Evolutionary conservation across 2,888 invertebrate genomes (phyloP), one percentile per base, ranked within the genome.

Genomic region (Cantharis rustica): DNA sequence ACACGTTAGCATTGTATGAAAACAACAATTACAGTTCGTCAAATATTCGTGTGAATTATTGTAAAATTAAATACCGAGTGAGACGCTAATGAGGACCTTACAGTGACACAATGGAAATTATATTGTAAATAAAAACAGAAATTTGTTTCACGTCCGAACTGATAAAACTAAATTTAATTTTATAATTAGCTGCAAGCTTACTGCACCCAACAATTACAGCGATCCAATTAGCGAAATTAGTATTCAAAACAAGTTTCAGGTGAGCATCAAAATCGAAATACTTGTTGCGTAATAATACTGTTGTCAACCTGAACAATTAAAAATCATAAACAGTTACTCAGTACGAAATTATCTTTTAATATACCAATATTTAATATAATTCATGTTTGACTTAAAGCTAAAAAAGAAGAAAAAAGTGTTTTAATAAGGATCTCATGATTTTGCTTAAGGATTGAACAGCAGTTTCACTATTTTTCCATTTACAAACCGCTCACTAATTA

Each of bases 221-320:
- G 27, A 61, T 16, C 75, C 77, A 77, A 77, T 77, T 77, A 77
- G 77, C 47, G 31, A 63, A 70, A 77, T 77, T 77, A 77, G 77
- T 77, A 77, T 77, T 77, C 77, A 61, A 68, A 72, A 74, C 75
- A 63, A 75, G 77, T 77, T 72, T 74, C 72, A 62, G 73, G 69
- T 73, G 62, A 75, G 69, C 72, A 72, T 77, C 77, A 61, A 31
- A 70, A 71, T 61, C 66, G 47, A 73, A 27, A 47, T 47, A 0
- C 47, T 47, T 47, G 47, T n/a, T 47, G 47, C n/a, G n/a, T 47
- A 47, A 47, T 47, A 47, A 47, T 47, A 47, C 47, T 47, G 47
- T 47, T 47, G 47, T 47, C 47, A 47, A 47, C 47, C 47, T 47
- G 7, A 47, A 47, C 47, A 47, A 47, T 47, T 47, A 47, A 47